Conservation (phyloP, 2,797 vertebrate species). For the Nasua narica region DNA sequence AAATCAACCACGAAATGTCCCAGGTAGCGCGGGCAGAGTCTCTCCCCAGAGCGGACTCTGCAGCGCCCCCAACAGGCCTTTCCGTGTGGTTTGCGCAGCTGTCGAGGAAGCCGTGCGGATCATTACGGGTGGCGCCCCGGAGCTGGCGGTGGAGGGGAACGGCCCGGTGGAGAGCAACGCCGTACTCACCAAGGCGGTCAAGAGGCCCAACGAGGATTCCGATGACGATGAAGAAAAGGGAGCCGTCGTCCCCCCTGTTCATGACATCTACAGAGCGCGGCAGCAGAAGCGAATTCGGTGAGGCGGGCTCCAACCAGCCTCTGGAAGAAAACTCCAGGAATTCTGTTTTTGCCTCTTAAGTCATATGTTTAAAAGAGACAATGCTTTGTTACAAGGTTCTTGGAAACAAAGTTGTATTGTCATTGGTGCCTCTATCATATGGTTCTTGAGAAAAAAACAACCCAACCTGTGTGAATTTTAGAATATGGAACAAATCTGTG, state of each 20-base stretch:
- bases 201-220: conserved; percentile 96
- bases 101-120: conserved; percentile 95
- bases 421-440: conserved; percentile 85
- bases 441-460: conserved; percentile 77
- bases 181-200: conserved; percentile 91
- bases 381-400: conserved; percentile 82
- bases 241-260: conserved; percentile 94
- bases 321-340: conserved; percentile 65
- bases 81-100: conserved; percentile 78
- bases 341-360: conserved; percentile 79
- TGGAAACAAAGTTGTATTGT: conserved; percentile 83
- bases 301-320: conserved; percentile 65
- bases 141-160: conserved; percentile 92
- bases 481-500: conserved; percentile 71
- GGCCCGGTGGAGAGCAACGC: conserved; percentile 94
- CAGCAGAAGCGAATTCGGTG: conserved; percentile 99
- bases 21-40: not conserved
- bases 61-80: not conserved
- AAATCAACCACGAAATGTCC: not conserved
- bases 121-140: conserved; percentile 93
- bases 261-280: conserved; percentile 97
- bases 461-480: conserved; percentile 77
- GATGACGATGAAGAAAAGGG: conserved; percentile 99
- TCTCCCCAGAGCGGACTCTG: not conserved
- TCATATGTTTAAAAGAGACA: conserved; percentile 82